Base-by-base conservation (phyloP, 2,888 invertebrate genomes). In the Dasypolia templi region DNA sequence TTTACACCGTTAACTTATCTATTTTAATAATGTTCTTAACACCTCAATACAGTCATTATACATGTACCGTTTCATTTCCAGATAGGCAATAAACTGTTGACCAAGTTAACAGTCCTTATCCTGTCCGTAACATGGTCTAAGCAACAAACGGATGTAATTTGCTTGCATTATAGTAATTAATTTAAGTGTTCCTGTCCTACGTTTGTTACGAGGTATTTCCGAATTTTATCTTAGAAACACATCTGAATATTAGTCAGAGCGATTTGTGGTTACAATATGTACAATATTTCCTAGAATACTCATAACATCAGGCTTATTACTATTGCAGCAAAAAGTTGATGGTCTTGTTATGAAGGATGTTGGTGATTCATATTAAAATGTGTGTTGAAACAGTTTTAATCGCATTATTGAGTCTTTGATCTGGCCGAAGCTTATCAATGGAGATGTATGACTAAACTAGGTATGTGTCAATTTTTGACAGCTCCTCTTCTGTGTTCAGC, bases 161-260 rank as follows among this genome's bases (percentile, higher is more conserved):
- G 86, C 86, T 75, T 87, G 85, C 84, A 91, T 91, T 91, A 91
- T 77, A 84, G 81, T 91, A 92, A 92, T 93, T 93, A 92, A 90
- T 88, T 83, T 88, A 88, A 89, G 89, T 88, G 86, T 86, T 82
- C 68, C 72, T 83, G 78, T 81, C 67, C 76, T 83, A 78, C 87
- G 84, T 86, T 85, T 85, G 82, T 80, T 85, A 86, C 75, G 79
- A 75, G 82, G 84, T 83, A 90, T 91, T 91, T 92, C 90, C 87
- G 85, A 84, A 58, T 81, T 77, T 83, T 91, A 82, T 93, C 93
- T 90, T 67, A 80, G 73, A 83, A 82, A 78, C 79, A 90, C 83
- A 92, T 92, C 90, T 87, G 67, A 84, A 86, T 83, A 84, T 91
- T 89, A 91, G 89, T 91, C 92, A 91, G 83, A 86, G 71, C 73